Base-by-base conservation (phyloP, 2,797 vertebrate species). In the Lagodon rhomboides region DNA sequence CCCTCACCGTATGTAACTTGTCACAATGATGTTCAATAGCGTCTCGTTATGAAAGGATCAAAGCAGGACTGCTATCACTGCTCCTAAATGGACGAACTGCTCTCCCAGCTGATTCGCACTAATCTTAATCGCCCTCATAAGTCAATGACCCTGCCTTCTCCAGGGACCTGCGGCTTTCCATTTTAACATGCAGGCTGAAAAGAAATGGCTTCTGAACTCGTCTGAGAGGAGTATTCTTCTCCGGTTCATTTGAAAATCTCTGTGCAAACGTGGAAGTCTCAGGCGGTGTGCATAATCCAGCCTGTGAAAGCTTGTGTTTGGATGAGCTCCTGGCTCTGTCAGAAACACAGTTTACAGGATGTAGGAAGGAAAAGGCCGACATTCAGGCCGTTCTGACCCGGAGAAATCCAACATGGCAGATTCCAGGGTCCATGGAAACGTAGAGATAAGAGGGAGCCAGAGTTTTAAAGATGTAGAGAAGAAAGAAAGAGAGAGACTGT, bases 21-120 rank as follows among this genome's bases (percentile, higher is more conserved):
- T 88, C 89, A 88, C 80, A 79, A 72, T 61, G 72, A 83, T 77
- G 79, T 73, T 85, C 68, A 79, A 75, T 72, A 63, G 83, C 76
- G 71, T 46, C 61, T 80, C 18, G 41, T 79, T 77, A 70, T 83
- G 80, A 90, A 87, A 81, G 84, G 87, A 91, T 91, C 85, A 90
- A 84, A 83, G 82, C 72, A 0, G 17, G 46, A 8, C 53, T 44
- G 72, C 75, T 69, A 69, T 81, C 84, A 22, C n/a, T 12, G 68
- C 85, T 68, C 66, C 66, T 87, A 76, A 86, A 87, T 64, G 85
- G 86, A 77, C 54, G 16, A 65, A 68, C 27, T 16, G 79, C 81
- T 87, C 76, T 76, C 83, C 34, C 62, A 47, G 75, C 72, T 67
- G 74, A 81, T 71, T 87, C 41, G 2, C 44, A 34, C 73, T 79